phyloP scores from a whole-genome alignment of 2,888 invertebrate species.

The Nycteola revayana region DNA sequence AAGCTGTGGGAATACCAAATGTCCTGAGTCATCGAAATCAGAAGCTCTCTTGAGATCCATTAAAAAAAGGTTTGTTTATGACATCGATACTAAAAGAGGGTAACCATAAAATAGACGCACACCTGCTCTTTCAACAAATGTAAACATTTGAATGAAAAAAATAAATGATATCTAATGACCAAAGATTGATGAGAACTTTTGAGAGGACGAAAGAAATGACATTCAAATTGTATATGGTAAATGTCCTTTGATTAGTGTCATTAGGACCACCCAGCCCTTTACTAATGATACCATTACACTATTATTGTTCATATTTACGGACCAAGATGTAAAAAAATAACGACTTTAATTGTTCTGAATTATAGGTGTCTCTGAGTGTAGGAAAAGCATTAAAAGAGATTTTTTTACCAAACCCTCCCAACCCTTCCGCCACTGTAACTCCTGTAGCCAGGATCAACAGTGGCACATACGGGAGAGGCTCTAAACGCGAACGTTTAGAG shows the following conservation, averaged over 20 bases:
- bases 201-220: constrained; percentile 11
- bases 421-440: no score
- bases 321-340: no score
- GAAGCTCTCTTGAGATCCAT: constrained; percentile 19
- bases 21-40: constrained; percentile 11
- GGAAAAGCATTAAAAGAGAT: no score
- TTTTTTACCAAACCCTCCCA: no score
- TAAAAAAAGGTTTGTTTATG: constrained; percentile 30
- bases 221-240: not conserved
- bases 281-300: no score
- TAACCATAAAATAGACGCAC: constrained; percentile 21
- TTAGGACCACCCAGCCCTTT: not conserved
- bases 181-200: constrained; percentile 48
- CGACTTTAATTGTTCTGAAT: no score
- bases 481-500: no score
- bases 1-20: no score
- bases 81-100: constrained; percentile 27
- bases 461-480: no score
- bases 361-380: no score
- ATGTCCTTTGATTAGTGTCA: not conserved
- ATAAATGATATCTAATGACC: constrained; percentile 47
- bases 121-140: constrained; percentile 53
- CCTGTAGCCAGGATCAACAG: no score
- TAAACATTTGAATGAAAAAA: constrained; percentile 50
- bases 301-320: no score